Percentiles rank a stretch among this genome's conserved stretches.
Conservation (phyloP, 2,113 vertebrate genomes). For the Bucco capensis region DNA sequence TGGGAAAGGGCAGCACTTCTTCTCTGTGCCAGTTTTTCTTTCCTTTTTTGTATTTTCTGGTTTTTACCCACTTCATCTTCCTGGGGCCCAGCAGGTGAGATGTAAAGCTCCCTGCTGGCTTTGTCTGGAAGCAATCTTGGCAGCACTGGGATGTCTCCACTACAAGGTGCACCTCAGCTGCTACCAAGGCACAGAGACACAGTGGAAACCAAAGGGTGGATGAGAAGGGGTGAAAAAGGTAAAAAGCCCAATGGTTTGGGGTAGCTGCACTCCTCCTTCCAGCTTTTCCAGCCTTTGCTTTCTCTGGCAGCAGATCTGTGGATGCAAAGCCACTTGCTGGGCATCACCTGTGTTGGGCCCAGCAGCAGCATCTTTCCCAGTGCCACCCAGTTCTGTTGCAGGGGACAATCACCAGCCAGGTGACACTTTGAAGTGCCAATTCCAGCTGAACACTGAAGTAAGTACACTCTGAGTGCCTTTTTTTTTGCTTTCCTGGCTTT, state of each 20-base stretch:
- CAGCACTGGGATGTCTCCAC: background rate
- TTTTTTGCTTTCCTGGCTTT: background rate
- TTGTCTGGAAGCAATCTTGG: background rate
- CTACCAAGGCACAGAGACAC: fast-evolving
- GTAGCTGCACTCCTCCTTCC: background rate
- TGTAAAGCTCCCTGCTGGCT: background rate
- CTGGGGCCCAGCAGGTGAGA: background rate
- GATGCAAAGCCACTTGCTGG: background rate
- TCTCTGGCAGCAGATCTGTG: background rate
- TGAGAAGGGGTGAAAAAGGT: background rate
- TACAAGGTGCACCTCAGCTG: background rate
- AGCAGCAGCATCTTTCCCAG: background rate
- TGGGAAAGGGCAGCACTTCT: background rate
- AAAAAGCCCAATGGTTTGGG: background rate
- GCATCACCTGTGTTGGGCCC: background rate
- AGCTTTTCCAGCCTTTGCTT: background rate
- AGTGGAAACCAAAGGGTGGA: background rate
- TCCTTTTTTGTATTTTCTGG: background rate
- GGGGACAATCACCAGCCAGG: background rate
- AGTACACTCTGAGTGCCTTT: fast-evolving
- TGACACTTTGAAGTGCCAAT: background rate
- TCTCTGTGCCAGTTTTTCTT: background rate
- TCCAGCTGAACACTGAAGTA: background rate
- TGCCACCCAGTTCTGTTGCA: background rate
- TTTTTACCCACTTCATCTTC: background rate